These are phyloP conservation scores for Lanius collurio DNA, from an alignment of 2,113 vertebrate genomes.

Conservation along the genomic window DNA sequence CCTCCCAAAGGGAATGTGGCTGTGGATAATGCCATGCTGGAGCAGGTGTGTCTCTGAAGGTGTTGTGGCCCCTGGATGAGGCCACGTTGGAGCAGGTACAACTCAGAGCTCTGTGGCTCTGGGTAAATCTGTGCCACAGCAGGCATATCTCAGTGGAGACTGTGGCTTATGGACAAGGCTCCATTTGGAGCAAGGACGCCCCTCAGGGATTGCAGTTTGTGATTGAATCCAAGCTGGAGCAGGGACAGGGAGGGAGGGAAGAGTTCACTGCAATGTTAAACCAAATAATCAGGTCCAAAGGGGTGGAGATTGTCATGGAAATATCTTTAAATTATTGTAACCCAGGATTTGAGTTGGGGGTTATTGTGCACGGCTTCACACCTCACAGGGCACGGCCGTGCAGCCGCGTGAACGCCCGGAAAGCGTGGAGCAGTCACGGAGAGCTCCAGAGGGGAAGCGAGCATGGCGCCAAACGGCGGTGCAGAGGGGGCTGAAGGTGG, in stretches of 20 bases:
- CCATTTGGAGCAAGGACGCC: background rate
- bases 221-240: background rate
- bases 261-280: background rate
- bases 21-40: background rate
- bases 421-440: no score
- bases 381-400: no score
- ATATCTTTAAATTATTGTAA: background rate
- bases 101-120: background rate
- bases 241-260: background rate
- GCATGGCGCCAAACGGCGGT: no score
- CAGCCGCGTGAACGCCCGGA: no score
- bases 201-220: background rate
- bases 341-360: background rate
- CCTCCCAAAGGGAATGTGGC: background rate
- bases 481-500: no score
- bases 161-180: background rate
- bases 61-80: background rate
- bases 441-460: no score
- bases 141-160: background rate
- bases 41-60: background rate
- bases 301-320: background rate
- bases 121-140: background rate
- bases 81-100: background rate
- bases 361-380: no score
- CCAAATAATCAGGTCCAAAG: background rate